These are phyloP conservation scores for Smittia sp. DNA, from an alignment of 2,888 invertebrate species.

Conservation along the genomic window DNA sequence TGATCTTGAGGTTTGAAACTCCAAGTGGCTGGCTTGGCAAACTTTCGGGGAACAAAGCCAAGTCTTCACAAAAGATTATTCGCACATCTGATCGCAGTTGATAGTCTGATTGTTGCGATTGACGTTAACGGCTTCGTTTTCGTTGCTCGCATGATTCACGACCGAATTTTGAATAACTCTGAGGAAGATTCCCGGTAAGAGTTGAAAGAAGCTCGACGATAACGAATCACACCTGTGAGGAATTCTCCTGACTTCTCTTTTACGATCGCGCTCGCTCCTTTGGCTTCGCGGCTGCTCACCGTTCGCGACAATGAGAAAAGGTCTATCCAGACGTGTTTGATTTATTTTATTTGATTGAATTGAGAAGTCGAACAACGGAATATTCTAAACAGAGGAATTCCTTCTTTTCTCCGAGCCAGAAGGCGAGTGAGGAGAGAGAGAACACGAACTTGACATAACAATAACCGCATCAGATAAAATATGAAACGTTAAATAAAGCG, in stretches of 20 bases:
- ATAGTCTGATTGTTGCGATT: neutral
- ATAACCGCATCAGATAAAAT: slow-evolving; percentile 41
- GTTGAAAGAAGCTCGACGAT: slow-evolving; percentile 1
- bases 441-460: slow-evolving; percentile 39
- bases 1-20: no score
- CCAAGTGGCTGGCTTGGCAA: no score
- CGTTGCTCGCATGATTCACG: neutral
- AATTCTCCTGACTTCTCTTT: slow-evolving; percentile 9
- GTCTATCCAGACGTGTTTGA: slow-evolving; percentile 33
- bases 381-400: slow-evolving; percentile 35
- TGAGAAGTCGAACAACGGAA: neutral
- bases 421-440: slow-evolving; percentile 24
- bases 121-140: neutral
- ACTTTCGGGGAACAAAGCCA: neutral
- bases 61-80: neutral
- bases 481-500: slow-evolving; percentile 27
- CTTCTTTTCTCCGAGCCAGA: slow-evolving; percentile 1
- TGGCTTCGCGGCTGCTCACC: slow-evolving; percentile 5
- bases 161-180: no score
- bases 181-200: neutral
- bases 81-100: neutral
- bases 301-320: slow-evolving; percentile 19
- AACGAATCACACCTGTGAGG: slow-evolving; percentile 38
- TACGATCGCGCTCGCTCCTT: neutral
- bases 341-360: slow-evolving; percentile 41